Conservation (phyloP, 2,113 vertebrate genomes). For the Vicugna pacos region DNA sequence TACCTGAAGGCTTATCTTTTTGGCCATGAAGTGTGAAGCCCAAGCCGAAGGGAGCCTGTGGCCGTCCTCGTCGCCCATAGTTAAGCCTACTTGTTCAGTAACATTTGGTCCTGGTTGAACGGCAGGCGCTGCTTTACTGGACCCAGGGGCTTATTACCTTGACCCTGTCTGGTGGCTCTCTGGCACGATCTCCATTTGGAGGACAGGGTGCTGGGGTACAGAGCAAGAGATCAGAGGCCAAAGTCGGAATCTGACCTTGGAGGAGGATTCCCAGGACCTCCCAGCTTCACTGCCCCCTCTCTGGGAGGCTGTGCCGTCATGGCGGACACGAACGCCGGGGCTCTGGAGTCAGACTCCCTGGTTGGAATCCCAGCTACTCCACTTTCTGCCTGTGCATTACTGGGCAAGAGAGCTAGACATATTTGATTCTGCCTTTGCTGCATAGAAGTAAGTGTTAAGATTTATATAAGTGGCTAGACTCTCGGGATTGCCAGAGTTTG, state of each 20-base stretch:
- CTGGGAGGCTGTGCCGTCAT: not conserved
- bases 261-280: not conserved
- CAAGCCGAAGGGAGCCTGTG: not conserved
- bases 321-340: not conserved
- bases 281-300: not conserved
- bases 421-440: not conserved
- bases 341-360: not conserved
- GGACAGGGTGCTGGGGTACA: not conserved
- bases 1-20: not conserved
- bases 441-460: not conserved
- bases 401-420: not conserved
- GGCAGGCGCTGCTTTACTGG: not conserved
- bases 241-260: not conserved
- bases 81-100: not conserved
- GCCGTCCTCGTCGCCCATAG: not conserved
- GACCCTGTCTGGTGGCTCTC: not conserved
- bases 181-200: not conserved
- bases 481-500: not conserved
- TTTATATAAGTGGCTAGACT: not conserved
- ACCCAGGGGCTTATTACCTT: not conserved
- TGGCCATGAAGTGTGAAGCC: not conserved
- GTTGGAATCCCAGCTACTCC: not conserved
- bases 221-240: not conserved
- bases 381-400: not conserved
- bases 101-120: slow-evolving; percentile 1